Evolutionary conservation across 2,888 invertebrate genomes (phyloP).

Genomic region (Phytoseiulus persimilis): DNA sequence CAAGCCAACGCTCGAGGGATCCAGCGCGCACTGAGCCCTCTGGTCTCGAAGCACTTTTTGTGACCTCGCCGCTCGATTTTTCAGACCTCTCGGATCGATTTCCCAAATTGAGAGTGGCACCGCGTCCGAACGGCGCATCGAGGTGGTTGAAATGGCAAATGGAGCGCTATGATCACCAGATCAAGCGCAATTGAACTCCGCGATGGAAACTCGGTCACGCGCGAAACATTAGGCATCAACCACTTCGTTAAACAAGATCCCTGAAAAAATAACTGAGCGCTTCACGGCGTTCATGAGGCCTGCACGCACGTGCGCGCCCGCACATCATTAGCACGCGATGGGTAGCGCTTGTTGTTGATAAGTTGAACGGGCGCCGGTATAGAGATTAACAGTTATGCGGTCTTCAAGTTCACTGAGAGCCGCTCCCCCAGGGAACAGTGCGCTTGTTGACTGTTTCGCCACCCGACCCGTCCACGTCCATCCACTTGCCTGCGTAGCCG

Average conservation of each 20-base stretch:
- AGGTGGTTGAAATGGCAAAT: background rate
- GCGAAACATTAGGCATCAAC: background rate
- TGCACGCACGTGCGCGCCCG: background rate
- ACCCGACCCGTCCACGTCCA: too few relatives aligned
- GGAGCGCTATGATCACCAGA: background rate
- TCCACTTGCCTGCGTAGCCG: too few relatives aligned
- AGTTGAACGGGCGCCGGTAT: background rate
- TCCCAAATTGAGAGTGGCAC: background rate
- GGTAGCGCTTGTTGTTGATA: background rate
- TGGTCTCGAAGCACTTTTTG: too few relatives aligned
- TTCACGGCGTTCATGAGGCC: background rate
- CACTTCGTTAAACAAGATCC: background rate
- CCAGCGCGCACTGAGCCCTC: too few relatives aligned
- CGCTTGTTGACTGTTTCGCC: too few relatives aligned
- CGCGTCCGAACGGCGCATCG: background rate
- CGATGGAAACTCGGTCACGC: background rate
- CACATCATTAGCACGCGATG: background rate
- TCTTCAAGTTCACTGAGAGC: too few relatives aligned
- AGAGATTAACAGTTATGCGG: background rate
- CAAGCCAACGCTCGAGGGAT: too few relatives aligned
- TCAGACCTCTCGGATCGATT: background rate
- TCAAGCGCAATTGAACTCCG: background rate
- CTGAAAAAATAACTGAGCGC: background rate
- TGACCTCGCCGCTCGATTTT: background rate
- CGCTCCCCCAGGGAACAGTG: too few relatives aligned